Evolutionary conservation across 2,888 invertebrate genomes (phyloP).

Genomic region (Tetheella fluctuosa): DNA sequence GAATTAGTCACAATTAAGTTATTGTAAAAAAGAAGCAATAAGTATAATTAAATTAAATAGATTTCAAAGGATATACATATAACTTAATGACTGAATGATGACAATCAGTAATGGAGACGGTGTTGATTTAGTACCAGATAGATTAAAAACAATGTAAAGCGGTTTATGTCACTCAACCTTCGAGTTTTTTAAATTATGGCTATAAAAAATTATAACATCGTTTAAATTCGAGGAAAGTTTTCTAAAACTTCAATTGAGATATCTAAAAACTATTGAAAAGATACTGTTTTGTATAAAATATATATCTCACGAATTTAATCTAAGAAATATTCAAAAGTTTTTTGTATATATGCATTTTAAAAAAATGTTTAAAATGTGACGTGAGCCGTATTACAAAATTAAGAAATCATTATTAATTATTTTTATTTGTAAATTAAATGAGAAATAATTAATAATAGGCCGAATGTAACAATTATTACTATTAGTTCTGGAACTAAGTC

Average conservation of each 20-base stretch:
- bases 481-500: conserved; percentile 63
- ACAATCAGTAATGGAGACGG: conserved; percentile 9
- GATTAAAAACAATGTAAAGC: conserved; percentile 9
- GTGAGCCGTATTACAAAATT: conserved; percentile 31
- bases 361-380: conserved; percentile 33
- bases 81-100: conserved; percentile 15
- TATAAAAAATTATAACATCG: not conserved
- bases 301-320: not conserved
- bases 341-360: not conserved
- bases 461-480: conserved; percentile 45
- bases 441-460: conserved; percentile 43
- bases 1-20: not conserved
- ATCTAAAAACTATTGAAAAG: not conserved
- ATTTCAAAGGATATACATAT: not conserved
- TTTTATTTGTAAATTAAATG: conserved; percentile 51
- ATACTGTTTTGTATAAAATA: not conserved
- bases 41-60: not conserved
- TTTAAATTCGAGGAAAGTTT: not conserved
- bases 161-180: not conserved
- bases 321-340: not conserved
- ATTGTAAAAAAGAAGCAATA: not conserved
- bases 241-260: not conserved
- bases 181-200: not conserved
- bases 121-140: conserved; percentile 8
- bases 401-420: conserved; percentile 28